Evolutionary conservation across 2,888 invertebrate genomes (phyloP), one percentile per base, ranked within the genome.

Genomic region (Arenicola marina): DNA sequence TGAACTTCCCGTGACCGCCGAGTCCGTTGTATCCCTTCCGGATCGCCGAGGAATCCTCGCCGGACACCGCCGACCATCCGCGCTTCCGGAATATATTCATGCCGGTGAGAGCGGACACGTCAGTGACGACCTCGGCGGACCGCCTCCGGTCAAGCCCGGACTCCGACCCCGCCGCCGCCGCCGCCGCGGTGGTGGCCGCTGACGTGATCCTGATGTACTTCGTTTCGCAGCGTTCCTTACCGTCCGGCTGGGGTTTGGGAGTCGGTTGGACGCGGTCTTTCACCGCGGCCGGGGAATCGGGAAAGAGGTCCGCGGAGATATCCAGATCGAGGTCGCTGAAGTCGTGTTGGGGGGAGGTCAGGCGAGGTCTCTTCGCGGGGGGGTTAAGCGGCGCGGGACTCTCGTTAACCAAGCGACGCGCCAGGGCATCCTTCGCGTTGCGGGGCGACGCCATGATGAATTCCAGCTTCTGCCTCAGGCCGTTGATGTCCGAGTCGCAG

Each of bases 11-110:
- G 53, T 63, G 64, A 2, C 68, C 69, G 0, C 71, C 71, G 15
- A 71, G 31, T 3, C 71, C 71, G 34, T 71, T 70, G 62, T 70
- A 70, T 15, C 69, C 69, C 32, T 66, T 60, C 33, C 63, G 43
- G 24, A 67, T 48, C 18, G 56, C n/a, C 15, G 48, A 44, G n/a
- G 53, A 24, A 21, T 18, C 24, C 11, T 24, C 28, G 3, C 7
- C 29, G 18, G 48, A 34, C n/a, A 21, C 21, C 11, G 29, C 46
- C n/a, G 32, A 45, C 4, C 33, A 51, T 31, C 43, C 15, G 2
- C 18, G 15, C 43, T 62, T 59, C 28, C 59, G 59, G 53, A 59
- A 59, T 26, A 66, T 26, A 28, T 60, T 66, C 43, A 38, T 53
- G 33, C 51, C 55, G n/a, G 32, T 56, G 2, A 56, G 21, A 11